phyloP scores from a whole-genome alignment of 2,113 vertebrate genomes.

The Mus pahari region DNA sequence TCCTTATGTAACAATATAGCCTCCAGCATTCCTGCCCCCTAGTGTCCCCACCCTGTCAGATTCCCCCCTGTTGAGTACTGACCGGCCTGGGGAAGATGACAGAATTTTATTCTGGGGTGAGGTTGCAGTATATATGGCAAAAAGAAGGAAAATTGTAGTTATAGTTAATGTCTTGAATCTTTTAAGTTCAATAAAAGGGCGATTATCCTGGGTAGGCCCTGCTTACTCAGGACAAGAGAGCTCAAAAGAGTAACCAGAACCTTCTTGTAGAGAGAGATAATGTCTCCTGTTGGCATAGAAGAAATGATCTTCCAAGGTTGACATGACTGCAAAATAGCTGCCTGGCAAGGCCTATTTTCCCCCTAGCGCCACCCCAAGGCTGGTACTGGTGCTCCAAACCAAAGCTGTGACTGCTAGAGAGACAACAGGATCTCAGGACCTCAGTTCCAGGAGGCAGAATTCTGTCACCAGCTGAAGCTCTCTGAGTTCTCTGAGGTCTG shows the following conservation, averaged over 20 bases:
- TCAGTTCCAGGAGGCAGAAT: background rate
- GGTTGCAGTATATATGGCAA: background rate
- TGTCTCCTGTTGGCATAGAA: background rate
- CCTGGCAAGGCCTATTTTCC: background rate
- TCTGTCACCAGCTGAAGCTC: background rate
- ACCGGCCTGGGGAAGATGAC: background rate
- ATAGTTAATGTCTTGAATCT: background rate
- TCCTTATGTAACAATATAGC: background rate
- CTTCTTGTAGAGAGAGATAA: background rate
- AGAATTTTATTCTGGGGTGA: background rate
- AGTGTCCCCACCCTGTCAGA: rapidly evolving
- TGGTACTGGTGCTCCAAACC: too few relatives aligned
- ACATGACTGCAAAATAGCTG: background rate
- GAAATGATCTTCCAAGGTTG: background rate
- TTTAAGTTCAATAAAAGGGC: background rate
- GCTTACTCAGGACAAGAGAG: background rate
- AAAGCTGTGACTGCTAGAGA: background rate
- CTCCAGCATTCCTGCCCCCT: too few relatives aligned
- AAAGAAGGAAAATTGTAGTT: background rate
- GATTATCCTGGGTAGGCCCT: background rate
- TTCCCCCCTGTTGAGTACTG: rapidly evolving
- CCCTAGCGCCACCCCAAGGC: background rate
- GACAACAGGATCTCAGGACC: background rate
- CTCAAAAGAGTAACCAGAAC: background rate
- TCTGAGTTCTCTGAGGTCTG: background rate